Base-by-base conservation (phyloP, 2,797 vertebrate species). In the Pempheris klunzingeri region DNA sequence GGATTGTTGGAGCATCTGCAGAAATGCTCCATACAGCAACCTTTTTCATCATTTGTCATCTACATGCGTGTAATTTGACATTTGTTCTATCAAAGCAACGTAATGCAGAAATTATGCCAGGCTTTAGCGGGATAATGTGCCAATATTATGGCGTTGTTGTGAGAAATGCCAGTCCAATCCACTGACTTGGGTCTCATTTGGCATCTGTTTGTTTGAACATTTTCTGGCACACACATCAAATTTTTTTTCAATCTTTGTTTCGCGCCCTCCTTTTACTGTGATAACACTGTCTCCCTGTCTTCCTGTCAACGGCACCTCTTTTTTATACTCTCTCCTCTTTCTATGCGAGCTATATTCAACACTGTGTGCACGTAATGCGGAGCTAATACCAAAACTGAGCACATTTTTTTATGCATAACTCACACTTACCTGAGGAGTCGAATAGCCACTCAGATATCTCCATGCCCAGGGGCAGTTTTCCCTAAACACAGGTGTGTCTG, bases 161-260 rank as follows among this genome's bases (percentile, higher is more conserved):
- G 71, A 75, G 83, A 58, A 81, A 81, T 85, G 82, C 81, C 90
- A 86, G 72, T 89, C 84, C 85, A 81, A 80, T 82, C 81, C 86
- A 87, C 83, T 78, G 87, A 89, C 87, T 88, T 82, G 67, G 84
- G 78, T 83, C 87, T 87, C 85, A 90, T 91, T 90, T 85, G 81
- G 90, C 90, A 91, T 91, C 88, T 91, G 90, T 88, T 88, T 88
- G 80, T 87, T 85, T 90, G 85, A 90, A 87, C 76, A 77, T 79
- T 88, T 80, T 83, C 71, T 90, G 85, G 88, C 86, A 57, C 72
- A 57, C 13, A 3, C n/a, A 6, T 77, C 77, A 66, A 34, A 58
- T 82, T 80, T 74, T 73, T n/a, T 80, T 43, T 82, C 59, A 26
- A 66, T 77, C 47, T 74, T 58, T 34, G 24, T 63, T 24, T 36